Conservation (phyloP, 2,888 invertebrate species). For the Autographa gamma region DNA sequence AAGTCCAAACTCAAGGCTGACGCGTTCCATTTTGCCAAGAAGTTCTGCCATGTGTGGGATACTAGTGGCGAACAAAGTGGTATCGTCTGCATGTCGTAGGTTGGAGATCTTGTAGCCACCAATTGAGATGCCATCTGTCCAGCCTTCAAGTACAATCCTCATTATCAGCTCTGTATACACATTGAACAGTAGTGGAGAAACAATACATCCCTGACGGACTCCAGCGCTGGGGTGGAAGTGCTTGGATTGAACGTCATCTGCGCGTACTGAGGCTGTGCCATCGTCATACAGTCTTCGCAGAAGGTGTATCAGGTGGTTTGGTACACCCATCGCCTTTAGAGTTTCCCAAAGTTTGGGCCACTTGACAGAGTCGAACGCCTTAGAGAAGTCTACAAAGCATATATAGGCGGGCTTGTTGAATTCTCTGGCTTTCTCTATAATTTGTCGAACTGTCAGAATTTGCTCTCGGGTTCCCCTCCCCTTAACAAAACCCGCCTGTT, state of each 20-base stretch:
- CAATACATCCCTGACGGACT: slow-evolving; percentile 11
- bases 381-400: background rate
- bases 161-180: slow-evolving; percentile 9
- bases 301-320: slow-evolving; percentile 6
- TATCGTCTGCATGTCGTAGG: slow-evolving; percentile 46
- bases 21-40: slow-evolving; percentile 15
- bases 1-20: slow-evolving; percentile 26
- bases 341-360: background rate
- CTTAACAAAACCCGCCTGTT: slow-evolving; percentile 42
- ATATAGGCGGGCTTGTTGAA: slow-evolving; percentile 37
- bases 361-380: background rate
- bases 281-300: slow-evolving; percentile 4
- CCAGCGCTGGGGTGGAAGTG: slow-evolving; percentile 12
- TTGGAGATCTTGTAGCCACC: slow-evolving; percentile 21
- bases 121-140: slow-evolving; percentile 6
- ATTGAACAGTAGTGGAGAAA: slow-evolving; percentile 3
- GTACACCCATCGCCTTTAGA: background rate
- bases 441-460: slow-evolving; percentile 29
- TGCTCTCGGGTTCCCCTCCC: slow-evolving; percentile 42
- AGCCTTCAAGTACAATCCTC: slow-evolving; percentile 8
- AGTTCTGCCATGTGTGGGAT: slow-evolving; percentile 24
- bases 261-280: slow-evolving; percentile 6
- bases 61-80: slow-evolving; percentile 30
- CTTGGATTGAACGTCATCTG: slow-evolving; percentile 1
- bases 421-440: slow-evolving; percentile 13